A percentile compares a stretch with the other conserved stretches of the same genome.
These are phyloP conservation scores for Erpetoichthys calabaricus DNA, from an alignment of 2,797 vertebrate species.

Conservation along the genomic window DNA sequence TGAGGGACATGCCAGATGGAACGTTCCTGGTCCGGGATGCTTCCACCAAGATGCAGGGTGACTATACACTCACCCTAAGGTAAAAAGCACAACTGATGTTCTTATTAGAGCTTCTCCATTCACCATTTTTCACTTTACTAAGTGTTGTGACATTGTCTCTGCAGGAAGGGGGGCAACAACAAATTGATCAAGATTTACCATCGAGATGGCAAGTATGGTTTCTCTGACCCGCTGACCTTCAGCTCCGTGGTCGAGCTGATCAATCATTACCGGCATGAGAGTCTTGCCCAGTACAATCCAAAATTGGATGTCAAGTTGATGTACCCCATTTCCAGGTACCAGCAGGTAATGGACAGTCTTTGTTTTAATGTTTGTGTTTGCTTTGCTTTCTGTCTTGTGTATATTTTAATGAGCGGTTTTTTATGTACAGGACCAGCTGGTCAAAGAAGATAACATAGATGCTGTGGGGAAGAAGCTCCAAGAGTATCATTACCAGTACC, in stretches of 20 bases:
- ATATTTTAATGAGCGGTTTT: conserved; percentile 12
- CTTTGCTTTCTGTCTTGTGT: neutral
- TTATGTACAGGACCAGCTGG: conserved; percentile 71
- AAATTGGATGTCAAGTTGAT: conserved; percentile 82
- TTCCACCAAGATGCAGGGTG: conserved; percentile 87
- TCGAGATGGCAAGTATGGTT: conserved; percentile 79
- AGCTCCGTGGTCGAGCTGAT: conserved; percentile 86
- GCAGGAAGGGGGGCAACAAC: conserved; percentile 91
- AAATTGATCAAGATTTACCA: conserved; percentile 95
- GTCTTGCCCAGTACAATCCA: conserved; percentile 85
- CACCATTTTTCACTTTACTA: too few species aligned
- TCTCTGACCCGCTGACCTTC: conserved; percentile 87
- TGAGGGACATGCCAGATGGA: conserved; percentile 88
- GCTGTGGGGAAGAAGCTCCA: conserved; percentile 89
- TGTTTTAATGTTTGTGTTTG: neutral
- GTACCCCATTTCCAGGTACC: conserved; percentile 64
- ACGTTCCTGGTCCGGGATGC: conserved; percentile 89
- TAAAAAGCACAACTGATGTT: conserved; percentile 20
- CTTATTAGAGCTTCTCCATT: too few species aligned
- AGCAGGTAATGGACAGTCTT: neutral
- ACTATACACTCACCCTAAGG: conserved; percentile 87
- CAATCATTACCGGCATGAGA: conserved; percentile 81
- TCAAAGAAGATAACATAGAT: conserved; percentile 91
- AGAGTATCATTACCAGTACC: conserved; percentile 84
- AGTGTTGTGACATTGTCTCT: conserved; percentile 13